Evolutionary conservation across 2,797 vertebrate species (phyloP).

Genomic region (Hybognathus amarus): DNA sequence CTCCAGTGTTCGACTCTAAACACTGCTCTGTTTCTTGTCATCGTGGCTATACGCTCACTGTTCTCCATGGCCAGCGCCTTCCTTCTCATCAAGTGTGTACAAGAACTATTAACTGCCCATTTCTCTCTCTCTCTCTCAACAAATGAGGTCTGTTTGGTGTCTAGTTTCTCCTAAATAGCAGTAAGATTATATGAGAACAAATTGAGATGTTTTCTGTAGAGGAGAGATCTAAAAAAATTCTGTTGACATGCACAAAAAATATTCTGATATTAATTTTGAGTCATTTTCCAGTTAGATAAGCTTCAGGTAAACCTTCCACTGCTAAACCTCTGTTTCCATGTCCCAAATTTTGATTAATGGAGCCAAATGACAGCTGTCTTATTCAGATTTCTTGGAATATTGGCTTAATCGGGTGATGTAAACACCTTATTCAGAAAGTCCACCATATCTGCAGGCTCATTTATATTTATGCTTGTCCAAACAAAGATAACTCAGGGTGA

Average conservation of each 20-base stretch:
- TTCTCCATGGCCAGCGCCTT: conserved; percentile 68
- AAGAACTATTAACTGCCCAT: background rate
- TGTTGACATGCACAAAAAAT: background rate
- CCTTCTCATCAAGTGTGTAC: conserved; percentile 69
- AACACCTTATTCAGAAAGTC: background rate
- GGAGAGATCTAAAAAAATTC: background rate
- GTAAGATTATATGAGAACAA: background rate
- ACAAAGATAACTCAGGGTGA: conserved; percentile 15
- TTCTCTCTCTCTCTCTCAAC: background rate
- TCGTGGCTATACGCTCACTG: conserved; percentile 78
- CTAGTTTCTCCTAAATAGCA: conserved; percentile 1
- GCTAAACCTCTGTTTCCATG: background rate
- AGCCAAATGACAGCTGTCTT: background rate
- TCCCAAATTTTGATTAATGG: background rate
- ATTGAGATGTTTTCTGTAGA: background rate
- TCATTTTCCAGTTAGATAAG: background rate
- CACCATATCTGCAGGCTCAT: background rate
- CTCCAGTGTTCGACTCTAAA: conserved; percentile 71
- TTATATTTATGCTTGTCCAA: conserved; percentile 11
- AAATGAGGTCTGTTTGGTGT: background rate
- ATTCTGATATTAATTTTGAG: background rate
- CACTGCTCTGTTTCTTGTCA: conserved; percentile 81
- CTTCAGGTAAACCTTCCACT: background rate
- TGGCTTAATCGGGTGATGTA: background rate
- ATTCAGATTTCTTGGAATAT: conserved; percentile 19